Conservation (phyloP, 2,888 invertebrate species). For the Acronicta aceris region DNA sequence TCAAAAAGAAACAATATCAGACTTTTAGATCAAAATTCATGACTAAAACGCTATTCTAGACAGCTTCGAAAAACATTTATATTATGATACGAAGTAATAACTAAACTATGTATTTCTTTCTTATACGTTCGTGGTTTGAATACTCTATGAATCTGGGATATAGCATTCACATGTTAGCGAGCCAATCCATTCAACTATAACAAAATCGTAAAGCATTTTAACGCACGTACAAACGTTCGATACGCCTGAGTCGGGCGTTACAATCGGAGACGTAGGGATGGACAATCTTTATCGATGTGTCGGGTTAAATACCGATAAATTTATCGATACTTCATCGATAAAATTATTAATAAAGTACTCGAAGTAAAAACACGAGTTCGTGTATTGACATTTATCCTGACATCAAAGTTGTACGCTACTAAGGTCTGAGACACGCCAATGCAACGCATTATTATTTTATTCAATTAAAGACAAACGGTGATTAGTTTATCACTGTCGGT, state of each 20-base stretch:
- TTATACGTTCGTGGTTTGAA: conserved; percentile 30
- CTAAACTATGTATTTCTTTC: conserved; percentile 35
- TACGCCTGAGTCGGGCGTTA: conserved; percentile 23
- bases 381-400: too few relatives aligned
- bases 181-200: conserved; percentile 34
- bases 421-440: too few relatives aligned
- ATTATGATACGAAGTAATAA: conserved; percentile 18
- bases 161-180: conserved; percentile 28
- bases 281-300: conserved; percentile 3
- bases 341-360: not conserved
- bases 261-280: conserved; percentile 21
- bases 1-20: too few relatives aligned
- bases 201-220: conserved; percentile 47
- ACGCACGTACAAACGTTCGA: conserved; percentile 34
- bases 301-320: too few relatives aligned
- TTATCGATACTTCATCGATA: not conserved
- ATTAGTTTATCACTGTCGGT: too few relatives aligned
- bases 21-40: not conserved
- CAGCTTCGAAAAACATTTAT: not conserved
- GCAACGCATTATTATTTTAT: too few relatives aligned
- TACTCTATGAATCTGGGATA: conserved; percentile 13
- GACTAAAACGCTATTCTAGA: conserved; percentile 9
- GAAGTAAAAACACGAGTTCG: too few relatives aligned
- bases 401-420: too few relatives aligned
- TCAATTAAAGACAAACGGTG: too few relatives aligned